A percentile compares a stretch with the other conserved stretches of the same genome.
Evolutionary conservation across 2,888 invertebrate species (phyloP).

Genomic region (Drosophila paucipuncta): DNA sequence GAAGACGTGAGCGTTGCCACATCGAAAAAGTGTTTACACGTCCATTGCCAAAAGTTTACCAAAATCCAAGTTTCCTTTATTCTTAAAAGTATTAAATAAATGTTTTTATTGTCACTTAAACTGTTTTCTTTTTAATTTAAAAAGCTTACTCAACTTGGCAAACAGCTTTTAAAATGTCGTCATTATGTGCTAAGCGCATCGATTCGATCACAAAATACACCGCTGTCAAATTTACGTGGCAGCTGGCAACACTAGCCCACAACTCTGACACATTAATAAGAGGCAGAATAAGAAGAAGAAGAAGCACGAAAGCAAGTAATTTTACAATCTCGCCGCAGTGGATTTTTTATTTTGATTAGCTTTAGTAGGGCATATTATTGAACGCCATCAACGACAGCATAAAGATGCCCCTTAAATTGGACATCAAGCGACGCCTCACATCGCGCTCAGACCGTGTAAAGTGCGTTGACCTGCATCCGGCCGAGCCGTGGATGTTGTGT

Average conservation of each 20-base stretch:
- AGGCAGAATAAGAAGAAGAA: conserved; percentile 41
- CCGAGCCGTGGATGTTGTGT: conserved; percentile 99
- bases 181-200: not conserved
- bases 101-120: too few species aligned
- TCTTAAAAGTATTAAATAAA: too few species aligned
- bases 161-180: too few species aligned
- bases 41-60: not conserved
- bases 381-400: conserved; percentile 21
- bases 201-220: conserved; percentile 17
- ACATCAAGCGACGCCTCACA: conserved; percentile 98
- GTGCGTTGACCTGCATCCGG: conserved; percentile 98
- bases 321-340: conserved; percentile 56
- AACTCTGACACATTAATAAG: conserved; percentile 69
- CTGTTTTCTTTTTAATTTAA: too few species aligned
- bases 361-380: conserved; percentile 28
- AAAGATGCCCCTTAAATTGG: conserved; percentile 94
- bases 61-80: too few species aligned
- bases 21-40: conserved; percentile 15
- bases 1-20: conserved; percentile 60
- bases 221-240: conserved; percentile 55
- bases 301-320: conserved; percentile 54
- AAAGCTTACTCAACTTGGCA: too few species aligned
- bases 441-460: conserved; percentile 99
- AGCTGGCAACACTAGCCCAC: conserved; percentile 57
- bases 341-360: conserved; percentile 41